Conservation (phyloP, 2,113 vertebrate genomes). For the Nettapus auritus region DNA sequence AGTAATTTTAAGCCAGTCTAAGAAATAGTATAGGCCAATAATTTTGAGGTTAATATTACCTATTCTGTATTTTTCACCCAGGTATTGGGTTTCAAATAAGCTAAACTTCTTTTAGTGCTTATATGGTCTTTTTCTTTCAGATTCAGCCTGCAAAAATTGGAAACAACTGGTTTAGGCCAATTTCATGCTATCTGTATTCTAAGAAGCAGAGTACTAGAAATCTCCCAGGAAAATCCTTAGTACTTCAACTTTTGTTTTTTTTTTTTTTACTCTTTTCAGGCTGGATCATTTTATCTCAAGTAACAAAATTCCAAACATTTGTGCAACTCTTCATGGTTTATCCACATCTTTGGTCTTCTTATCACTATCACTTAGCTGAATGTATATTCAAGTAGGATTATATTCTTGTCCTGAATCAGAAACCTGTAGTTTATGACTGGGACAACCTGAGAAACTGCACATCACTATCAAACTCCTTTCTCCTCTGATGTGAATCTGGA, state of each 20-base stretch:
- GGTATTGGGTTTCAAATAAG: neutral
- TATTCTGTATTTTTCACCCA: neutral
- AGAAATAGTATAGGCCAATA: neutral
- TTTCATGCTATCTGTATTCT: neutral
- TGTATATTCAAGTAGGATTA: neutral
- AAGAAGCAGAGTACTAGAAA: neutral
- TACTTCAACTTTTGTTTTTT: neutral
- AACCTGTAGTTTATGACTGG: neutral
- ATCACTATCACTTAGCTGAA: neutral
- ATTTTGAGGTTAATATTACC: neutral
- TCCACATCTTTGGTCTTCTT: neutral
- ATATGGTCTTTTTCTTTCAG: neutral
- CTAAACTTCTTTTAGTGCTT: neutral
- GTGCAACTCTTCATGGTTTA: neutral
- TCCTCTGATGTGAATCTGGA: neutral
- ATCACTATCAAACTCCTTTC: neutral
- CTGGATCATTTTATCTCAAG: neutral
- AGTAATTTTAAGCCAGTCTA: neutral
- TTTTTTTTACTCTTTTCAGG: neutral
- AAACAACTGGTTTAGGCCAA: neutral
- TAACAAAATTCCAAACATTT: neutral
- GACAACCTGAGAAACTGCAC: neutral
- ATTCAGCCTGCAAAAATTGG: neutral
- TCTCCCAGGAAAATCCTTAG: neutral
- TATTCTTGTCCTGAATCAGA: neutral